These are phyloP conservation scores for Cylloceria caligata DNA, from an alignment of 2,888 invertebrate genomes.

Conservation along the genomic window DNA sequence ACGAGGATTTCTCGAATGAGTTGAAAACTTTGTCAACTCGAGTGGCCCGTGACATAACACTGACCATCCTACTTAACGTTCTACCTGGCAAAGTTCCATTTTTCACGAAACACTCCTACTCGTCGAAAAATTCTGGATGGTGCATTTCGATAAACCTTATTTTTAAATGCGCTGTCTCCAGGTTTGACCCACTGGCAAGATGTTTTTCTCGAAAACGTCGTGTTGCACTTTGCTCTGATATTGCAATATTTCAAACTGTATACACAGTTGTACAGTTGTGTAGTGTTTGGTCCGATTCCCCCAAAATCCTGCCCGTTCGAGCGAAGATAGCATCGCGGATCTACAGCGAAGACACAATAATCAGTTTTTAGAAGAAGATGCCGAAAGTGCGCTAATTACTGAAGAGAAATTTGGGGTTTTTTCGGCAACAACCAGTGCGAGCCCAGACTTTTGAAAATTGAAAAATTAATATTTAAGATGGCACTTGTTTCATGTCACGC, in stretches of 20 bases:
- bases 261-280: neutral
- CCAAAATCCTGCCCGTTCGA: neutral
- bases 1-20: neutral
- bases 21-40: neutral
- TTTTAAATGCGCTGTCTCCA: conserved; percentile 6
- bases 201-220: conserved; percentile 8
- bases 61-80: conserved; percentile 4
- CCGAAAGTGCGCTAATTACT: neutral
- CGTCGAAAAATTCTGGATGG: neutral
- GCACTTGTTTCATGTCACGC: neutral
- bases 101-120: neutral
- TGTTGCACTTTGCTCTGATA: conserved; percentile 2
- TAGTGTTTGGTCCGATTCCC: neutral
- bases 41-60: neutral
- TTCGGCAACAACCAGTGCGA: neutral
- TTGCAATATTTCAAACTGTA: neutral
- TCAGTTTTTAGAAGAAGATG: neutral
- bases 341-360: conserved; percentile 1
- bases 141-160: conserved; percentile 1
- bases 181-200: conserved; percentile 7
- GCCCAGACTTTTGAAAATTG: no score
- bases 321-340: neutral
- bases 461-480: neutral
- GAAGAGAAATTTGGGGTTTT: neutral
- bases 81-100: conserved; percentile 19